Conservation (phyloP, 2,888 invertebrate species). For the Volucella inflata region DNA sequence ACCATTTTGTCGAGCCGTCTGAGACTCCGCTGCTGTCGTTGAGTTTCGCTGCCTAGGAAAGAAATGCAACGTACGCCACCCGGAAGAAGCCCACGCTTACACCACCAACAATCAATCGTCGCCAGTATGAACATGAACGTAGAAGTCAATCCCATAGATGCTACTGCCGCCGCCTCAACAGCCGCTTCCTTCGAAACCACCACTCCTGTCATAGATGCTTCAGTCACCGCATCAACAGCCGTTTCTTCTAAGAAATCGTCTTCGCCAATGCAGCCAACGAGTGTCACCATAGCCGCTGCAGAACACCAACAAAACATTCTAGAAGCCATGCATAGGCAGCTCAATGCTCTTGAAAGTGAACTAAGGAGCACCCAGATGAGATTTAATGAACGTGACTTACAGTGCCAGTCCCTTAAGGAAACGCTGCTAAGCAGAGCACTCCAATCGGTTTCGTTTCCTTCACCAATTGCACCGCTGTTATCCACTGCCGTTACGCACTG, state of each 20-base stretch:
- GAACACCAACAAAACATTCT: not conserved
- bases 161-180: no score
- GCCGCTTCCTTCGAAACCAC: not conserved
- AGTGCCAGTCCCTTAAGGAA: constrained; percentile 19
- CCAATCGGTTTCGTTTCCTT: no score
- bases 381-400: constrained; percentile 7
- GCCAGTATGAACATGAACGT: no score
- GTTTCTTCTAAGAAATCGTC: no score
- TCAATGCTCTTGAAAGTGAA: constrained; percentile 5
- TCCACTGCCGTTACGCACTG: not conserved
- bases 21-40: no score
- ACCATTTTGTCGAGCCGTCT: no score
- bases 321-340: not conserved
- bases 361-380: constrained; percentile 13
- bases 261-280: not conserved
- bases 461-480: not conserved
- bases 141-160: no score
- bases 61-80: no score
- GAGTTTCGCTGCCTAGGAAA: no score
- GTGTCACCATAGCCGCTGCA: not conserved
- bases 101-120: no score
- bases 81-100: no score
- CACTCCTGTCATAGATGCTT: not conserved
- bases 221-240: constrained; percentile 17
- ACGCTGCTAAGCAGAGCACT: no score